Evolutionary conservation across 2,888 invertebrate genomes (phyloP).

Genomic region (Metallyticus violacea): DNA sequence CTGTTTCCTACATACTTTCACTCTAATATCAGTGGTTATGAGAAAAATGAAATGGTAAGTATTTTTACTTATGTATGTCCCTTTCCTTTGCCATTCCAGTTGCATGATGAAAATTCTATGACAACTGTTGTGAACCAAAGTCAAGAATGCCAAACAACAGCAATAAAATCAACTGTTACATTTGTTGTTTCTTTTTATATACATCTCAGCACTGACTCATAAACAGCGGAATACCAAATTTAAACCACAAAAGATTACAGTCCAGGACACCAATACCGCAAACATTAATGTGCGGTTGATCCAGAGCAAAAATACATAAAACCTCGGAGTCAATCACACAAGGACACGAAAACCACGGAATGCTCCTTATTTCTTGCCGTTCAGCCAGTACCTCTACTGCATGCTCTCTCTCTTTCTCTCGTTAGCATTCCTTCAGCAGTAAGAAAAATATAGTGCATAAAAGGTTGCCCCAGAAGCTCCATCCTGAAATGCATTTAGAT

Average conservation of each 20-base stretch:
- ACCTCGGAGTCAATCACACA: neutral
- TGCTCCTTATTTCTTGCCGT: neutral
- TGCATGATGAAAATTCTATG: too few relatives aligned
- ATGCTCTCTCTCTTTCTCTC: neutral
- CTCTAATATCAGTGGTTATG: too few relatives aligned
- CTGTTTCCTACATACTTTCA: too few relatives aligned
- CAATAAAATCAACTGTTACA: too few relatives aligned
- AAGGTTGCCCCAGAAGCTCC: too few relatives aligned
- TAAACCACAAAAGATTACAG: neutral
- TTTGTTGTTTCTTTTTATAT: neutral
- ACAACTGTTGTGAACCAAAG: too few relatives aligned
- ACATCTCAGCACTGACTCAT: neutral
- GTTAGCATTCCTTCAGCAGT: neutral
- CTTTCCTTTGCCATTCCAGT: too few relatives aligned
- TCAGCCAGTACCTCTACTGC: neutral
- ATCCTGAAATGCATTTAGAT: too few relatives aligned
- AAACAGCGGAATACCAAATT: neutral
- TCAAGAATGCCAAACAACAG: too few relatives aligned
- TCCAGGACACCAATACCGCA: neutral
- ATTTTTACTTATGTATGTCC: too few relatives aligned
- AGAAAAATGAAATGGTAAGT: too few relatives aligned
- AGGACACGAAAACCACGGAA: neutral
- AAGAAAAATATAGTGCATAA: too few relatives aligned
- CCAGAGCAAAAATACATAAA: neutral
- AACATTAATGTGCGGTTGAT: neutral